A percentile compares a stretch with the other conserved stretches of the same genome.
phyloP scores from a whole-genome alignment of 1,140 invertebrate species.

The Belonocnema kinseyi region DNA sequence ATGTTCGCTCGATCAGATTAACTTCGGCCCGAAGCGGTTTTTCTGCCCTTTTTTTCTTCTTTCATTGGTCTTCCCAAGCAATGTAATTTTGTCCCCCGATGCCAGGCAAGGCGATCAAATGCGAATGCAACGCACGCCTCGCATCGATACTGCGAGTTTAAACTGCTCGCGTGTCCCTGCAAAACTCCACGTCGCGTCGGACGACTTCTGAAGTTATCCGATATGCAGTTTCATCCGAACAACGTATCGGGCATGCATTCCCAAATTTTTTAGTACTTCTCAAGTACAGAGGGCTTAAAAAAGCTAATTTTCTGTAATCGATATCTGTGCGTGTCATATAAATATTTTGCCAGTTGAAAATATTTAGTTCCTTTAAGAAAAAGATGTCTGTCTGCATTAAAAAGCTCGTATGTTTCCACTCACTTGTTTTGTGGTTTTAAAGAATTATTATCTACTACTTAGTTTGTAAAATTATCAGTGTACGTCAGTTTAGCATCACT shows the following conservation, averaged over 20 bases:
- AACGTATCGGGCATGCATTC: not conserved
- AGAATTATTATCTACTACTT: too few species aligned
- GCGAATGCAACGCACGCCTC: slow-evolving; percentile 11
- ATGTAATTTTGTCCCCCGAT: not conserved
- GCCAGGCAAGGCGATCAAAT: not conserved
- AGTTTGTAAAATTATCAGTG: too few species aligned
- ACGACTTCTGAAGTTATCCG: not conserved
- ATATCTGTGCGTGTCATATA: not conserved
- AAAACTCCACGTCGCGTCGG: not conserved
- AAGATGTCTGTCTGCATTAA: not conserved
- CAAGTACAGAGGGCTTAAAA: not conserved
- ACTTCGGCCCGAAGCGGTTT: not conserved
- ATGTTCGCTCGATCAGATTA: slow-evolving; percentile 64
- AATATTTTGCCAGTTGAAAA: not conserved
- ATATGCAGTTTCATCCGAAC: not conserved
- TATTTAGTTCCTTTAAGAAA: not conserved
- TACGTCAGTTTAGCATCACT: too few species aligned
- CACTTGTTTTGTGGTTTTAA: too few species aligned
- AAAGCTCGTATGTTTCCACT: too few species aligned
- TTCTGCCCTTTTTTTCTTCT: not conserved
- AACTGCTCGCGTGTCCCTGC: not conserved
- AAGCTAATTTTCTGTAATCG: not conserved
- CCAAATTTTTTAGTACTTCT: not conserved
- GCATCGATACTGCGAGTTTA: not conserved
- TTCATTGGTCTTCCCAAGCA: not conserved